A percentile compares a stretch with the other conserved stretches of the same genome.
Evolutionary conservation across 2,797 vertebrate genomes (phyloP).

Genomic region (Platalea minor): DNA sequence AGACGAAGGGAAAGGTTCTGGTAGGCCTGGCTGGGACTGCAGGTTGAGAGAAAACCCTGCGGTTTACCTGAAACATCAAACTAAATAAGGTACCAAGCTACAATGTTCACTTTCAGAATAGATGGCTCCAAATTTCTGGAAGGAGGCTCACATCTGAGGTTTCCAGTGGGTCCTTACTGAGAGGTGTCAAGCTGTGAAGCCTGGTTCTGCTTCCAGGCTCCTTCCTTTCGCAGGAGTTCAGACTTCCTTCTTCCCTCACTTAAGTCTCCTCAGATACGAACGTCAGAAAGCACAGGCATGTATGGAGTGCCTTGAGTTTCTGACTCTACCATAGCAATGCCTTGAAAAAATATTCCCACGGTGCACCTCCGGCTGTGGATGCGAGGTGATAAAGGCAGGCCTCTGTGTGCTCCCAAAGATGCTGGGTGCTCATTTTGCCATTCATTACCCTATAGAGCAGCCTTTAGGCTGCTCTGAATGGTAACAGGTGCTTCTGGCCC

Average conservation of each 20-base stretch:
- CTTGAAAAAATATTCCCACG: constrained; percentile 30
- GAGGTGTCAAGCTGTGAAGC: not conserved
- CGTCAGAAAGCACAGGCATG: not conserved
- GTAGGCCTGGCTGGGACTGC: not conserved
- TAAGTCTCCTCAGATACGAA: not conserved
- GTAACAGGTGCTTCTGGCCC: constrained; percentile 66
- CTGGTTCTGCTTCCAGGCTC: not conserved
- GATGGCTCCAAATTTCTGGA: not conserved
- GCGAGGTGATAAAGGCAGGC: constrained; percentile 26
- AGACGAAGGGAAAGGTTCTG: not conserved
- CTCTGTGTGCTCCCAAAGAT: constrained; percentile 1
- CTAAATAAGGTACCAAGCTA: not conserved
- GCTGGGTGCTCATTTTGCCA: constrained; percentile 28
- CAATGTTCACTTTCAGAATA: not conserved
- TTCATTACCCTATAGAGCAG: constrained; percentile 50
- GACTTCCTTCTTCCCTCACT: not conserved
- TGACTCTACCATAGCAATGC: not conserved
- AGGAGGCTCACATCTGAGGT: not conserved
- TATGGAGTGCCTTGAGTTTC: not conserved
- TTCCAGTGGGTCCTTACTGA: not conserved
- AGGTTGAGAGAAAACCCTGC: not conserved
- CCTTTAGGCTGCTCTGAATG: constrained; percentile 52
- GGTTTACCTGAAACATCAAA: not conserved
- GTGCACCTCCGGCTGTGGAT: constrained; percentile 24
- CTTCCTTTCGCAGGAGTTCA: not conserved